A percentile compares a stretch with the other conserved stretches of the same genome.
These are phyloP conservation scores for Sarotherodon lohbergeri DNA, from an alignment of 2,113 vertebrate genomes.

Conservation along the genomic window DNA sequence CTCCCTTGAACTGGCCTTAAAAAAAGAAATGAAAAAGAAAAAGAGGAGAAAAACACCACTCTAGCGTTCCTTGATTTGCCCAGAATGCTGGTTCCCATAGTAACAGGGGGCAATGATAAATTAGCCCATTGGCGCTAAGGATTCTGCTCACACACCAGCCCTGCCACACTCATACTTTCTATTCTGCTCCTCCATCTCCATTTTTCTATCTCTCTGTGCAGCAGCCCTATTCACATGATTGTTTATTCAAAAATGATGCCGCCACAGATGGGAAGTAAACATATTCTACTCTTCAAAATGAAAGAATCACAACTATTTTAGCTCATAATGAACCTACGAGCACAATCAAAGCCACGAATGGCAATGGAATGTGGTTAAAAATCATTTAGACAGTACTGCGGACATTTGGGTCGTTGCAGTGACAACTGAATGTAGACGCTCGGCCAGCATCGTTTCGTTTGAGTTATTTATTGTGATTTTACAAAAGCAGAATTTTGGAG, in stretches of 20 bases:
- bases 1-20: slow-evolving; percentile 54
- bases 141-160: slow-evolving; percentile 73
- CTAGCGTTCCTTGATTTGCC: slow-evolving; percentile 67
- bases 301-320: background rate
- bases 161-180: slow-evolving; percentile 38
- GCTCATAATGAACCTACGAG: background rate
- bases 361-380: background rate
- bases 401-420: background rate
- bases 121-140: slow-evolving; percentile 75
- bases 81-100: slow-evolving; percentile 76
- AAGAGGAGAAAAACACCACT: slow-evolving; percentile 49
- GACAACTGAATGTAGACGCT: background rate
- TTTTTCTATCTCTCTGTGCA: background rate
- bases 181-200: background rate
- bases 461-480: background rate
- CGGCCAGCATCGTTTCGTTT: background rate
- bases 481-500: background rate
- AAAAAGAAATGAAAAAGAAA: slow-evolving; percentile 15
- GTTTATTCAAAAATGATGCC: background rate
- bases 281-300: background rate
- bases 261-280: background rate
- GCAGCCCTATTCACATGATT: background rate
- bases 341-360: background rate
- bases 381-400: background rate
- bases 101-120: slow-evolving; percentile 79